phyloP scores from a whole-genome alignment of 2,113 vertebrate species.

The Montifringilla adamsi region DNA sequence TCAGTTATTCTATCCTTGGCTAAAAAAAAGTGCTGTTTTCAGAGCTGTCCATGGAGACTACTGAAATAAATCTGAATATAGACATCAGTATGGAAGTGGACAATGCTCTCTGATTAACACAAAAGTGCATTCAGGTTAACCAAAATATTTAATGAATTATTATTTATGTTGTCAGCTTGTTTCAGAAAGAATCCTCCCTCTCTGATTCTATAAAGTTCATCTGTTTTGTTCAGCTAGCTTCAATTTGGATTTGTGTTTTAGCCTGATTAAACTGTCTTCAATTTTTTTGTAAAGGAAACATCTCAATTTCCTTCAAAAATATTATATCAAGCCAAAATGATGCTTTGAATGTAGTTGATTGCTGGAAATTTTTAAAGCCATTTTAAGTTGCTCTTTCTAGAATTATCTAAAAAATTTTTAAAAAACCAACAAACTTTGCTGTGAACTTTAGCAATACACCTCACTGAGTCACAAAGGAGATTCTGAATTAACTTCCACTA shows the following conservation, averaged over 20 bases:
- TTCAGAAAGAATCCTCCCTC: background rate
- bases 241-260: background rate
- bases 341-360: background rate
- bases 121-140: background rate
- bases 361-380: background rate
- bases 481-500: background rate
- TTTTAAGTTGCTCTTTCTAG: background rate
- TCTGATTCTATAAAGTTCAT: background rate
- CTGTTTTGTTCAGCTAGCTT: background rate
- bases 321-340: background rate
- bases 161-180: background rate
- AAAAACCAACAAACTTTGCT: rapidly evolving
- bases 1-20: background rate
- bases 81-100: background rate
- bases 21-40: background rate
- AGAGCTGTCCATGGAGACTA: background rate
- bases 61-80: background rate
- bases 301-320: background rate
- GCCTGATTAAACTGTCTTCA: background rate
- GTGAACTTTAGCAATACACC: background rate
- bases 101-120: background rate
- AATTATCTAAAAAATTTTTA: background rate
- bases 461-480: background rate
- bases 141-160: background rate
- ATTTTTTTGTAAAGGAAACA: background rate